Conservation (phyloP, 2,113 vertebrate species). For the Collichthys lucidus region DNA sequence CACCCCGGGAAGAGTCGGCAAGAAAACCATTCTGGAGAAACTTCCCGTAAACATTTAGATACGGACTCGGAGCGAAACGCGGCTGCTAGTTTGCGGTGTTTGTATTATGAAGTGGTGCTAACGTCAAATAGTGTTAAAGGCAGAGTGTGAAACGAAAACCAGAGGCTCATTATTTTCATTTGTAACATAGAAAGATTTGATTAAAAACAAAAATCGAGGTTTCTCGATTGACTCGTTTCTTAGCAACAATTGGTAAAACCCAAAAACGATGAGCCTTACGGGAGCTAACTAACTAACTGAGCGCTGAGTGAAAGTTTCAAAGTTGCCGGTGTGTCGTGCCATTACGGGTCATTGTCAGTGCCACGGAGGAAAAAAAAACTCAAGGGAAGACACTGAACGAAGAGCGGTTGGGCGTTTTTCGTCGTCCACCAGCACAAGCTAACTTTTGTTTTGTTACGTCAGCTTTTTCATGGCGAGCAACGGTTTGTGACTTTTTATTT, state of each 20-base stretch:
- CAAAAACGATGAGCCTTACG: not conserved
- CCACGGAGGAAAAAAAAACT: slow-evolving; percentile 1
- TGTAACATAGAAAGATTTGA: not conserved
- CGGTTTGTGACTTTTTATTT: not conserved
- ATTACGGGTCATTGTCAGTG: slow-evolving; percentile 30
- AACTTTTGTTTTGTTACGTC: not conserved
- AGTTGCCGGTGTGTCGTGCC: not conserved
- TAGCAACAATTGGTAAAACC: not conserved
- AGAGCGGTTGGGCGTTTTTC: not conserved
- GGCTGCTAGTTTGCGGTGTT: slow-evolving; percentile 35
- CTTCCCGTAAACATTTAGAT: not conserved
- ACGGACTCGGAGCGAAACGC: not conserved
- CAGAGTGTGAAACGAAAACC: not conserved
- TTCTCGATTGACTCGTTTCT: not conserved
- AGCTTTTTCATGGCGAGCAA: not conserved
- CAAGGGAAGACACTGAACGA: not conserved
- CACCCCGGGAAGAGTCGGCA: not conserved
- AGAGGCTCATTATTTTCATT: not conserved
- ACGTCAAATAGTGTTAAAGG: not conserved
- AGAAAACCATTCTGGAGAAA: not conserved
- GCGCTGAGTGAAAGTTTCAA: not conserved
- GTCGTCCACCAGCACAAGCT: slow-evolving; percentile 14
- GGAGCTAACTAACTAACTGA: not conserved
- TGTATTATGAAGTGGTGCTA: slow-evolving; percentile 26
- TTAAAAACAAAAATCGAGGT: too few relatives aligned